Evolutionary conservation across 1,140 invertebrate genomes (phyloP), one percentile per base, ranked within the genome.

Genomic region (Lamellibrachia luymesi): DNA sequence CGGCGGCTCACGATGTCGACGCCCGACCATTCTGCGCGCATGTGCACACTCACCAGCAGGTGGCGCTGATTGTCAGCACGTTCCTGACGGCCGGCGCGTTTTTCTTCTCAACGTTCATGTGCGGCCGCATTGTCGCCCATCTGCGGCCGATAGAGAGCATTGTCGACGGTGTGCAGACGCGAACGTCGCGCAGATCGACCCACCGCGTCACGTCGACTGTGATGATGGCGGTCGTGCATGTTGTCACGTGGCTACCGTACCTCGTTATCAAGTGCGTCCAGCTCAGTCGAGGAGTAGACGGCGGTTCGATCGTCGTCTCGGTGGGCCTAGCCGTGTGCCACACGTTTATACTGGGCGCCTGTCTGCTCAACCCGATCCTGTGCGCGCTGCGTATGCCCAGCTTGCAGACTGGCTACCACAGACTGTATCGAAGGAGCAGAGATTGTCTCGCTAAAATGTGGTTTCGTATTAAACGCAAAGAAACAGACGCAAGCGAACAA

Each of bases 281-380:
- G 27, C 13, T 90, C 8, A 49, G 49, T 91, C 50, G 52, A 8
- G 38, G 25, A 49, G 56, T 89, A 17, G 17, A 10, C 4, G 52
- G 89, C 0, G 4, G 17, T 13, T 80, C 51, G 4, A 8, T 2
- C 4, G 89, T 13, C n/a, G 8, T 93, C 27, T 38, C 89, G 10
- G 13, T 93, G 8, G 92, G 56, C 27, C 56, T 90, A 2, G 49
- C 27, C 49, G 89, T 51, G 49, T 93, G 52, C 64, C n/a, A 89
- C 52, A 90, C 89, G 2, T 22, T 93, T 25, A 89, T 93, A 8
- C 89, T 90, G 38, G 52, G 56, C 52, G 89, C 51, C n/a, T 92
- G 93, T 56, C 51, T 93, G 80, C 89, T 92, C 17, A 52, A 92
- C 80, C 93, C 93, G 6, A 52, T 93, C 93, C 56, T 93, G 50